Evolutionary conservation across 1,140 invertebrate genomes (phyloP).

Genomic region (Camponotus floridanus): DNA sequence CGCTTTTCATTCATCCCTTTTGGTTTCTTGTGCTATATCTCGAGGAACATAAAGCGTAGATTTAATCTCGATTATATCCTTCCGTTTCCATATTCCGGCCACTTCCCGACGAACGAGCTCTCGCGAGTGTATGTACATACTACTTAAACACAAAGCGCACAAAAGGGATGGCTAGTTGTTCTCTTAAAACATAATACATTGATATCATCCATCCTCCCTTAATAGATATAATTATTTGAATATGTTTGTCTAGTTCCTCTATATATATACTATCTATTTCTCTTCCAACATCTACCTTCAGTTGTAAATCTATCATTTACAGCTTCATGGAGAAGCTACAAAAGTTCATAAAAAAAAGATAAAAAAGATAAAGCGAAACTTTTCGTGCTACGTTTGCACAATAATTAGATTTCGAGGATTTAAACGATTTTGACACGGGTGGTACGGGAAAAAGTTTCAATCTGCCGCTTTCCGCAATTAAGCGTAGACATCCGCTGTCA

Average conservation of each 20-base stretch:
- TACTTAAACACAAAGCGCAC: conserved; percentile 1
- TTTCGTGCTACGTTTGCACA: conserved; percentile 48
- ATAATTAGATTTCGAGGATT: conserved; percentile 63
- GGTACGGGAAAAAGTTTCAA: conserved; percentile 60
- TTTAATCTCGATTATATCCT: conserved; percentile 34
- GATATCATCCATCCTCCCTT: background rate
- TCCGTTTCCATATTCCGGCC: conserved; percentile 10
- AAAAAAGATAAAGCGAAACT: conserved; percentile 42
- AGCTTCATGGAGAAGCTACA: background rate
- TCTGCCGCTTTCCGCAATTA: conserved; percentile 57
- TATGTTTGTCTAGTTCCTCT: background rate
- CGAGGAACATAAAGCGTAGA: conserved; percentile 35
- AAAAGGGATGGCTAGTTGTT: background rate
- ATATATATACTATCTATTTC: too few species aligned
- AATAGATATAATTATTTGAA: conserved; percentile 5
- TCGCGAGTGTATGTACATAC: background rate
- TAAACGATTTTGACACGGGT: conserved; percentile 62
- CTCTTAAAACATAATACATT: background rate
- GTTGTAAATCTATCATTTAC: background rate
- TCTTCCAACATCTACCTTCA: background rate
- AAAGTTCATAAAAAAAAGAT: conserved; percentile 17
- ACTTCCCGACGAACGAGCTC: conserved; percentile 1
- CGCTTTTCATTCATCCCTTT: background rate
- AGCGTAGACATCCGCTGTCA: conserved; percentile 59
- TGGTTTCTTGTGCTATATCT: conserved; percentile 26